phyloP scores from a whole-genome alignment of 2,888 invertebrate genomes.

The Ecdyonurus torrentis region DNA sequence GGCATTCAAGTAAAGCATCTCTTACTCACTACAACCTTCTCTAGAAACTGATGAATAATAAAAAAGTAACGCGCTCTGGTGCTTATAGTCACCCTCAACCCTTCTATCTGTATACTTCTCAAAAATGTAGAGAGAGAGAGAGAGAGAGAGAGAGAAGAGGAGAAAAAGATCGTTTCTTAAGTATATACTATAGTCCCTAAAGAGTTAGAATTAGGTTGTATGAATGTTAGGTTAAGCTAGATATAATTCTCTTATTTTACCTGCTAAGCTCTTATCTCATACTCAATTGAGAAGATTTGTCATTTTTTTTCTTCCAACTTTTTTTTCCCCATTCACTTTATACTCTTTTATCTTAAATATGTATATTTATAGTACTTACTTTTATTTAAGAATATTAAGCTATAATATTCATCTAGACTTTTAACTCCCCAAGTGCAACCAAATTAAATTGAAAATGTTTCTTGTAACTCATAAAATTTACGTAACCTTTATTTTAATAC shows the following conservation, averaged over 20 bases:
- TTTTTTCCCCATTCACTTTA: background rate
- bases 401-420: background rate
- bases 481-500: background rate
- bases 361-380: too few relatives aligned
- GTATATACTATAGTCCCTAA: background rate
- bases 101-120: too few relatives aligned
- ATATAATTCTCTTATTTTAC: background rate
- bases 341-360: background rate
- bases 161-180: background rate
- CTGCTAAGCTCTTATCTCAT: background rate
- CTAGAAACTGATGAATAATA: background rate
- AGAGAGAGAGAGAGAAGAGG: too few relatives aligned
- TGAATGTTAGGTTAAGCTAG: background rate
- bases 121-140: too few relatives aligned
- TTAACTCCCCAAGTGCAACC: background rate
- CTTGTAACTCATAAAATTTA: background rate
- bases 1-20: background rate
- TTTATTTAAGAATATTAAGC: background rate
- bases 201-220: background rate
- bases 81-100: background rate
- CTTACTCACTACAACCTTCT: background rate
- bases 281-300: background rate
- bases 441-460: constrained; percentile 13
- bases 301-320: background rate
- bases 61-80: background rate